Conservation (phyloP, 2,888 invertebrate species). For the Graphium colonna region DNA sequence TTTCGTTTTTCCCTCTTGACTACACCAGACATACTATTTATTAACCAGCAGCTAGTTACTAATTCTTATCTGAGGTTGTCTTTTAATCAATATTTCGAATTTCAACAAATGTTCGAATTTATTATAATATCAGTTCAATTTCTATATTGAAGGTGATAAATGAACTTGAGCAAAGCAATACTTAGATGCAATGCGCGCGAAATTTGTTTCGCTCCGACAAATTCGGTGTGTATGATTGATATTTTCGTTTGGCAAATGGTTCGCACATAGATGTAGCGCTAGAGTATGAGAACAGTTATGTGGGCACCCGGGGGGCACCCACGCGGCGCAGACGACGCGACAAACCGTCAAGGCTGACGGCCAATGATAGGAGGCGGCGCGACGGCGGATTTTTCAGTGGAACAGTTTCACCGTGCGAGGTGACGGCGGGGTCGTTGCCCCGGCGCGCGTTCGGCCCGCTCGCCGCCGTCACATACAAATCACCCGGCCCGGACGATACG, state of each 20-base stretch:
- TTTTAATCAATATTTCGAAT: no score
- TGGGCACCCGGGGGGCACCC: slow-evolving; percentile 60
- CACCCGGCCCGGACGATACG: slow-evolving; percentile 37
- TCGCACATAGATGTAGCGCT: no score
- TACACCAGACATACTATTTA: slow-evolving; percentile 44
- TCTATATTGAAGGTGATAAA: no score
- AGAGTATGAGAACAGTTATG: slow-evolving; percentile 48
- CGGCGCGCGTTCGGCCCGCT: slow-evolving; percentile 60
- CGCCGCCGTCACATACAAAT: slow-evolving; percentile 56
- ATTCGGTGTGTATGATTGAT: background rate
- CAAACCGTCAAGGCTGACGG: slow-evolving; percentile 73
- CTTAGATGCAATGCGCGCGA: no score
- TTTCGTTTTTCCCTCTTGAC: background rate
- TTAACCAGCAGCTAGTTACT: no score
- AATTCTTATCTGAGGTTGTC: no score
- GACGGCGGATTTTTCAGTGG: slow-evolving; percentile 73
- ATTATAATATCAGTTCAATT: no score
- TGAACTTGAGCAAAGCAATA: no score
- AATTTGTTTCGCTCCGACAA: slow-evolving; percentile 35
- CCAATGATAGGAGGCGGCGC: slow-evolving; percentile 67
- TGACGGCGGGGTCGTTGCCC: slow-evolving; percentile 78
- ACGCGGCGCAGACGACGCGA: slow-evolving; percentile 71
- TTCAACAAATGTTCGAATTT: no score
- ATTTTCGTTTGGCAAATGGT: background rate
- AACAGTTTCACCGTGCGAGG: slow-evolving; percentile 70